These are phyloP conservation scores for Trachelipus rathkii DNA, from an alignment of 1,140 invertebrate genomes.

Conservation along the genomic window DNA sequence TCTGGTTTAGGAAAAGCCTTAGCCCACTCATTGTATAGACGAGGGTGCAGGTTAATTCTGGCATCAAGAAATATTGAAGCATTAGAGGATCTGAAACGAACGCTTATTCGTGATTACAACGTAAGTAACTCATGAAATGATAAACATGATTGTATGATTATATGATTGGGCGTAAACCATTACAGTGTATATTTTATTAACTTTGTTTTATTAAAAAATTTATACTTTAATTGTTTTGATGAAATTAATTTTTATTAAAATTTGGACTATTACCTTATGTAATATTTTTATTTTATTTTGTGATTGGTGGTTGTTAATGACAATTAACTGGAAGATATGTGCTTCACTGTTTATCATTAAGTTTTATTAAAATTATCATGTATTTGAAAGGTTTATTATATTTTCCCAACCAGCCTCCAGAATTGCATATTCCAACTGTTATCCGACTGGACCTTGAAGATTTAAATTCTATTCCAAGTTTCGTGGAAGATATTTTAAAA, in stretches of 20 bases:
- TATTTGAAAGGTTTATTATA: conserved; percentile 26
- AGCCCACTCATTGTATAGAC: conserved; percentile 74
- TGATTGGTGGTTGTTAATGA: too few species aligned
- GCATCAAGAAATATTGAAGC: conserved; percentile 71
- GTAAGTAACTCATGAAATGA: conserved; percentile 51
- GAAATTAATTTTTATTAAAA: too few species aligned
- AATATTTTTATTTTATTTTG: too few species aligned
- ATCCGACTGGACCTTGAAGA: conserved; percentile 73
- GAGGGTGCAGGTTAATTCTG: conserved; percentile 78
- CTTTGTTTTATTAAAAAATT: too few species aligned
- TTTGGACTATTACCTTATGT: too few species aligned
- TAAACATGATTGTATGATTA: too few species aligned
- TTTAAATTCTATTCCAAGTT: conserved; percentile 59
- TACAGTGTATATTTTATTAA: not conserved
- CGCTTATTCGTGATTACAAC: conserved; percentile 60
- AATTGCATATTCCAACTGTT: conserved; percentile 65
- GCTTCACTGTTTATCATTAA: conserved; percentile 3
- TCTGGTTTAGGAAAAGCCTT: conserved; percentile 90
- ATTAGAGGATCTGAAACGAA: conserved; percentile 70
- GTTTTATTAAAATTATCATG: conserved; percentile 5
- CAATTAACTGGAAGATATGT: too few species aligned
- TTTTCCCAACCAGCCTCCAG: conserved; percentile 26
- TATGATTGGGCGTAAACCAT: too few species aligned
- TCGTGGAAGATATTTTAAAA: conserved; percentile 61
- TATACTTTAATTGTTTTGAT: too few species aligned